These are phyloP conservation scores for Cyanoramphus novaezelandiae DNA, from an alignment of 2,113 vertebrate species.

Conservation along the genomic window DNA sequence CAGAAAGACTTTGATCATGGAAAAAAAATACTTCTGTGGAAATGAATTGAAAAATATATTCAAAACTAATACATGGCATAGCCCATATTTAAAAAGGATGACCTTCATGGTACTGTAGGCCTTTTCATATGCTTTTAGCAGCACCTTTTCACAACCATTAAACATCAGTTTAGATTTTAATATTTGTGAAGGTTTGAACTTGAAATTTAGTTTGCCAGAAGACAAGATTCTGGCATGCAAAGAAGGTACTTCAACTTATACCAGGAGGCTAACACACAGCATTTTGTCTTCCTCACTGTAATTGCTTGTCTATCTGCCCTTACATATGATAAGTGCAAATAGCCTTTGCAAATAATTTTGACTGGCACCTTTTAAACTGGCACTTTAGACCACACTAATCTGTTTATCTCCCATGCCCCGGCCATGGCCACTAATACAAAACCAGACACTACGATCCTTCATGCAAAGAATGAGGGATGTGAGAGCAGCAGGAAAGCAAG, in stretches of 20 bases:
- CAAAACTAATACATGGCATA: not conserved
- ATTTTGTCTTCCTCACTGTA: not conserved
- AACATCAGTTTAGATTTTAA: conserved; percentile 1
- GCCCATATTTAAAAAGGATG: not conserved
- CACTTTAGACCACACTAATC: not conserved
- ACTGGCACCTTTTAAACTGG: not conserved
- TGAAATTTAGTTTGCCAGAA: not conserved
- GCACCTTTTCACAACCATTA: conserved; percentile 5
- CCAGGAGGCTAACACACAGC: not conserved
- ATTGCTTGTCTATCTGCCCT: not conserved
- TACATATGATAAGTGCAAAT: fast-evolving
- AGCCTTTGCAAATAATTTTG: not conserved
- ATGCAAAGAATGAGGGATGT: not conserved
- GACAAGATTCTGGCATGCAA: not conserved
- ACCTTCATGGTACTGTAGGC: not conserved
- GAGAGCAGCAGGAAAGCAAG: not conserved
- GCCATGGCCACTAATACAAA: not conserved
- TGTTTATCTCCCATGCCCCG: not conserved
- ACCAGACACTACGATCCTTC: not conserved
- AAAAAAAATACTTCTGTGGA: not conserved
- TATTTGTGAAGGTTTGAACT: conserved; percentile 19
- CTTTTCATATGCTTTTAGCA: not conserved
- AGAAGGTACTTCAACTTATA: not conserved
- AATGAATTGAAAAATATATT: not conserved
- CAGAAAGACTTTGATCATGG: not conserved